Conservation (phyloP, 1,140 invertebrate genomes). For the Diachasma alloeum region DNA sequence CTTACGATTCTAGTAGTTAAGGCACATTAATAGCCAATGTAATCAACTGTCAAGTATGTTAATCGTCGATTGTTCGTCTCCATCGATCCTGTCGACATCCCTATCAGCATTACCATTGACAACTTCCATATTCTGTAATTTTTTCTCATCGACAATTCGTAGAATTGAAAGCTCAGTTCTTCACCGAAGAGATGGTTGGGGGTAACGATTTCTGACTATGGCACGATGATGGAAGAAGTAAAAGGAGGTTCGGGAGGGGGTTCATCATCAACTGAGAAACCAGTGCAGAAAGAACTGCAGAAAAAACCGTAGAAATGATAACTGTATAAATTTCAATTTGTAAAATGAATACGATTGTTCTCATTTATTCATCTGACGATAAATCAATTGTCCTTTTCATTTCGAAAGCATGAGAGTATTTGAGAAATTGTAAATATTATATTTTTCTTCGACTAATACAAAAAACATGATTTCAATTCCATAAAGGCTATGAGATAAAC, state of each 20-base stretch:
- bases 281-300: no score
- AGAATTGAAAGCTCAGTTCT: conserved; percentile 68
- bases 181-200: conserved; percentile 66
- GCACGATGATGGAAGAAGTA: no score
- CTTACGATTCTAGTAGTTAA: not conserved
- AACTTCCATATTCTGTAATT: conserved; percentile 39
- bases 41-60: conserved; percentile 30
- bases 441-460: conserved; percentile 56
- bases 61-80: not conserved
- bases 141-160: conserved; percentile 44
- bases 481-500: conserved; percentile 51
- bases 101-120: conserved; percentile 19
- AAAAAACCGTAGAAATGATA: no score
- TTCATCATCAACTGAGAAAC: no score
- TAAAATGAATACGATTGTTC: no score
- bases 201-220: conserved; percentile 63
- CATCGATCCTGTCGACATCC: not conserved
- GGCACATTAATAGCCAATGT: not conserved
- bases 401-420: conserved; percentile 25
- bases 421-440: conserved; percentile 57
- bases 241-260: no score
- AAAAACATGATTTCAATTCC: conserved; percentile 54
- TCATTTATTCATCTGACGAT: conserved; percentile 19
- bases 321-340: no score
- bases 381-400: not conserved